Evolutionary conservation across 2,888 invertebrate species (phyloP).

Genomic region (Andrena chrysosceles): DNA sequence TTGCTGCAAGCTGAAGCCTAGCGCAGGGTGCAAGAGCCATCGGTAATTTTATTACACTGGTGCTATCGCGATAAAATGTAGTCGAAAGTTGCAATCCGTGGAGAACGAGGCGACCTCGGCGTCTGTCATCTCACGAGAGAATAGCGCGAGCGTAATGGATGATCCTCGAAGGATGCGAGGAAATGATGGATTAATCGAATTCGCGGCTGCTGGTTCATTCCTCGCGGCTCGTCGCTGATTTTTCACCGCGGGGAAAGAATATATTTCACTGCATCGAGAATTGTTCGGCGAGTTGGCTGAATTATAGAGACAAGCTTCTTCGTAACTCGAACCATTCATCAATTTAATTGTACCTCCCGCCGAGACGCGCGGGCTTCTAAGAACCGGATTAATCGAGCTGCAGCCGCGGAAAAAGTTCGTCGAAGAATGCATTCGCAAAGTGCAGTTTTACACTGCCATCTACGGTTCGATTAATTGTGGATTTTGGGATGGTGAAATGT

Average conservation of each 20-base stretch:
- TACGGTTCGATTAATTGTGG: neutral
- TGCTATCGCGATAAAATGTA: constrained; percentile 2
- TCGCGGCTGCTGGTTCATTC: neutral
- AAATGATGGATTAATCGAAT: constrained; percentile 23
- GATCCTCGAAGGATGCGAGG: neutral
- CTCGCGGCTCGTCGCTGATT: neutral
- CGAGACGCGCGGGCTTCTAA: constrained; percentile 18
- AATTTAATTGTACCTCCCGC: constrained; percentile 32
- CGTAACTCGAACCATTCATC: constrained; percentile 44
- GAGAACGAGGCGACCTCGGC: neutral
- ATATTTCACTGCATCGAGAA: neutral
- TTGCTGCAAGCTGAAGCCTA: too few relatives aligned
- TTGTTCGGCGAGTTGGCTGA: constrained; percentile 32
- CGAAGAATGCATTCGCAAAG: neutral
- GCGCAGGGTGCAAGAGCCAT: constrained; percentile 1
- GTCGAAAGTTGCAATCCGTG: neutral
- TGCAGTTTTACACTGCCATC: neutral
- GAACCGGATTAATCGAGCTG: constrained; percentile 40
- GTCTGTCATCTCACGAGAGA: neutral
- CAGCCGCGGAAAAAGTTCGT: neutral
- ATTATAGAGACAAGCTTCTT: constrained; percentile 32
- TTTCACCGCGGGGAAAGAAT: neutral
- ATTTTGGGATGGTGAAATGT: too few relatives aligned
- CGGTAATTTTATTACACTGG: constrained; percentile 9
- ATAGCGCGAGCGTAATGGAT: neutral